Percentiles rank a stretch among this genome's conserved stretches.
Conservation (phyloP, 2,797 vertebrate genomes). For the Tapera naevia region DNA sequence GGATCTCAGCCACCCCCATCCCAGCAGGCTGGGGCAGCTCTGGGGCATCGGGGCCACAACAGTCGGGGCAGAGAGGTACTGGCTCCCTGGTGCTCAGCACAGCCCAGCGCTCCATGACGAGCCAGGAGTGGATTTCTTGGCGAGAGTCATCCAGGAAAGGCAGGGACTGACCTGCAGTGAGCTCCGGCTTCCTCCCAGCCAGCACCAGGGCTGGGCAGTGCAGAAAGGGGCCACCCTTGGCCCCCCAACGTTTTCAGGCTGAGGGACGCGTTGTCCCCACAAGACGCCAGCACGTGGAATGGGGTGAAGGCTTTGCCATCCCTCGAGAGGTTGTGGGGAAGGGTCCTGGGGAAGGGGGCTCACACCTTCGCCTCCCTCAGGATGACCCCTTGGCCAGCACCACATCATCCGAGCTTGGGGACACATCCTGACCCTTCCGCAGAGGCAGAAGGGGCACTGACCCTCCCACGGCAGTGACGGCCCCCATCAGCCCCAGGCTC, state of each 20-base stretch:
- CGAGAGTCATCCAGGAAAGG: conserved; percentile 14
- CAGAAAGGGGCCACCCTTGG: not conserved
- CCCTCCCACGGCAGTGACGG: not conserved
- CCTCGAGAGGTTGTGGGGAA: not conserved
- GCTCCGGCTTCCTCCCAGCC: not conserved
- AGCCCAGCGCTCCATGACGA: accelerated
- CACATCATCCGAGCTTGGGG: accelerated
- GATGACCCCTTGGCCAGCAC: accelerated
- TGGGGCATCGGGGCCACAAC: no score
- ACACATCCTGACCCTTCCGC: not conserved
- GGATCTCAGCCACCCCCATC: accelerated
- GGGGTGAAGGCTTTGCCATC: not conserved
- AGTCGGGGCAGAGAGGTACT: not conserved
- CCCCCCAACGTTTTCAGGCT: accelerated
- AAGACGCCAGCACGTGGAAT: accelerated
- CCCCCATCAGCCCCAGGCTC: accelerated
- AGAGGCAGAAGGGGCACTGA: accelerated
- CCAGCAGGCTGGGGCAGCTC: not conserved
- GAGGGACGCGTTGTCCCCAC: accelerated
- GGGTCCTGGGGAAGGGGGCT: not conserved
- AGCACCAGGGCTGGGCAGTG: not conserved
- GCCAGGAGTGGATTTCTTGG: not conserved
- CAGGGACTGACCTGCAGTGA: not conserved
- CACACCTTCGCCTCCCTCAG: accelerated
- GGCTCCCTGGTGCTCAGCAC: accelerated